Conservation (phyloP, 2,113 vertebrate species). For the Mormyrus lacerda region DNA sequence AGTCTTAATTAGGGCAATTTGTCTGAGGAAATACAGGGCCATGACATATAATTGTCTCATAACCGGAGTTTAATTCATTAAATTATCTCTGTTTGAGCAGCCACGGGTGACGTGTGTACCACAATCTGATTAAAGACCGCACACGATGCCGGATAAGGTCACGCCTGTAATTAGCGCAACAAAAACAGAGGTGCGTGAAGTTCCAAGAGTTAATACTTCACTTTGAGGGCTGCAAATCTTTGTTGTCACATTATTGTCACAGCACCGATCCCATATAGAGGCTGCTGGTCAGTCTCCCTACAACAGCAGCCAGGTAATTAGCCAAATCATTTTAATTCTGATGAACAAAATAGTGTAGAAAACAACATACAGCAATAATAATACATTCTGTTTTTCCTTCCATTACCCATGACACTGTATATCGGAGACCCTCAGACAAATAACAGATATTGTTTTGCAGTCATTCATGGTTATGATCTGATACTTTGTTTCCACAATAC, state of each 20-base stretch:
- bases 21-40: background rate
- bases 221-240: background rate
- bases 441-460: constrained; percentile 6
- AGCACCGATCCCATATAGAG: constrained; percentile 5
- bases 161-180: background rate
- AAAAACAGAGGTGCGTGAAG: background rate
- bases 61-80: constrained; percentile 19
- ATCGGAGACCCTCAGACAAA: background rate
- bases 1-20: constrained; percentile 17
- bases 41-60: constrained; percentile 7
- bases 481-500: constrained; percentile 20
- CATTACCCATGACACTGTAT: background rate
- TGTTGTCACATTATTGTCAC: background rate
- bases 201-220: background rate
- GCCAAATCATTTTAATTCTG: constrained; percentile 29
- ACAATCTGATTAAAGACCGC: constrained; percentile 1
- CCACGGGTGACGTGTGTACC: background rate
- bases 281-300: constrained; percentile 18
- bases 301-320: constrained; percentile 35
- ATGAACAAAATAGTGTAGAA: background rate
- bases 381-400: constrained; percentile 15
- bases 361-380: background rate
- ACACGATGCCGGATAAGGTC: background rate
- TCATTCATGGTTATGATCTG: constrained; percentile 14
- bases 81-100: constrained; percentile 4